Percentiles rank a stretch among this genome's conserved stretches.
These are phyloP conservation scores for Papilio xuthus DNA, from an alignment of 1,140 invertebrate species.

Conservation along the genomic window DNA sequence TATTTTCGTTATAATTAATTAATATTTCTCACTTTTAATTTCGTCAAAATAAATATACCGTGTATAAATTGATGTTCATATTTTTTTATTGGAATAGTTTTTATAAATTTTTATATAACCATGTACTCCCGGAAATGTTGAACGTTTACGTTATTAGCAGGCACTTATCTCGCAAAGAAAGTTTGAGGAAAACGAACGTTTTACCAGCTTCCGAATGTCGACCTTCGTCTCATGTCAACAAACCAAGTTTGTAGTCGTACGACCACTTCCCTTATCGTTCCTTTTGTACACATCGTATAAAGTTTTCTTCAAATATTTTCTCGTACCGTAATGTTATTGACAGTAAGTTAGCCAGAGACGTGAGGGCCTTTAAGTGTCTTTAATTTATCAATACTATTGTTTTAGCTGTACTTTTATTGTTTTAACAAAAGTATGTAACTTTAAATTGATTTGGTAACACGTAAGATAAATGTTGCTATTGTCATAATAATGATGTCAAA, in stretches of 20 bases:
- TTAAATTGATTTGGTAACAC: not conserved
- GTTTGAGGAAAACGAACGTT: slow-evolving; percentile 34
- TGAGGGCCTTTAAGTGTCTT: slow-evolving; percentile 16
- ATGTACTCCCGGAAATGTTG: slow-evolving; percentile 34
- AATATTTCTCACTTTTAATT: slow-evolving; percentile 1
- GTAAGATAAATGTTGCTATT: not conserved
- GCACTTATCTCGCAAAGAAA: slow-evolving; percentile 33
- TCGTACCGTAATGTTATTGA: slow-evolving; percentile 35
- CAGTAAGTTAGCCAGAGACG: slow-evolving; percentile 26
- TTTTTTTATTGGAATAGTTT: slow-evolving; percentile 18
- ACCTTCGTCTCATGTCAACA: slow-evolving; percentile 47
- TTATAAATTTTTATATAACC: slow-evolving; percentile 32
- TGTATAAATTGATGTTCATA: not conserved
- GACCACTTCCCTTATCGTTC: slow-evolving; percentile 34
- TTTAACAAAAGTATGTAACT: not conserved
- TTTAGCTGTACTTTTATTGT: not conserved
- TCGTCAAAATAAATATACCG: not conserved
- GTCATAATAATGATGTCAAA: no score
- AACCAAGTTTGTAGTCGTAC: slow-evolving; percentile 33
- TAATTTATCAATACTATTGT: slow-evolving; percentile 22
- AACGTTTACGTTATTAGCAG: slow-evolving; percentile 27
- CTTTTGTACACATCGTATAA: slow-evolving; percentile 36
- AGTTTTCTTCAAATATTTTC: slow-evolving; percentile 39
- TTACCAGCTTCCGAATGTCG: slow-evolving; percentile 48
- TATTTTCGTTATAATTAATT: not conserved